Conservation (phyloP, 2,113 vertebrate genomes). For the Puffinus mauretanicus region DNA sequence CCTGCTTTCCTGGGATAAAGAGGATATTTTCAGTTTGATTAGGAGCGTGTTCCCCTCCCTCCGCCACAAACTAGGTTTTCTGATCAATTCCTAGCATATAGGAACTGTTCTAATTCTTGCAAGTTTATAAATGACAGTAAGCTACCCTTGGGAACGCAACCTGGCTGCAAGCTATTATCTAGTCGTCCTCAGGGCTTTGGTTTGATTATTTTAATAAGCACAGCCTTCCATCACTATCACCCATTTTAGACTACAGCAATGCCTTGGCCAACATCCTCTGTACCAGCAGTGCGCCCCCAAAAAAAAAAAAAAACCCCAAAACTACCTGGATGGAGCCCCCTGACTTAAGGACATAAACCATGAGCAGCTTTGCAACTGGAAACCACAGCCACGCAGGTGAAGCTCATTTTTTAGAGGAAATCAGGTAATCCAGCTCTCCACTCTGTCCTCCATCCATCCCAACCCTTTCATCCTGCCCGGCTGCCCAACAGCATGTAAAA, state of each 20-base stretch:
- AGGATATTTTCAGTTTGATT: neutral
- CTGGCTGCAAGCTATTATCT: neutral
- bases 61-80: neutral
- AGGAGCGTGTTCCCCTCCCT: neutral
- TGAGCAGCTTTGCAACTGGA: neutral
- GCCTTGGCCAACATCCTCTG: neutral
- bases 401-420: neutral
- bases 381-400: neutral
- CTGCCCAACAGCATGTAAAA: neutral
- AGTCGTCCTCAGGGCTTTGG: neutral
- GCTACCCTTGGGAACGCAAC: neutral
- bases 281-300: fast-evolving
- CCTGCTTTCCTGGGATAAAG: neutral
- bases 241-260: neutral
- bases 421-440: fast-evolving
- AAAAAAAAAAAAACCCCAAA: neutral
- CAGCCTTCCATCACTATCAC: neutral
- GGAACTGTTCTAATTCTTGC: neutral
- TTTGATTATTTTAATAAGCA: neutral
- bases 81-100: neutral
- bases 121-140: neutral
- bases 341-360: neutral
- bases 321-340: neutral
- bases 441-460: neutral
- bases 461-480: neutral